Evolutionary conservation across 2,797 vertebrate genomes (phyloP).

Genomic region (Anabas testudineus): DNA sequence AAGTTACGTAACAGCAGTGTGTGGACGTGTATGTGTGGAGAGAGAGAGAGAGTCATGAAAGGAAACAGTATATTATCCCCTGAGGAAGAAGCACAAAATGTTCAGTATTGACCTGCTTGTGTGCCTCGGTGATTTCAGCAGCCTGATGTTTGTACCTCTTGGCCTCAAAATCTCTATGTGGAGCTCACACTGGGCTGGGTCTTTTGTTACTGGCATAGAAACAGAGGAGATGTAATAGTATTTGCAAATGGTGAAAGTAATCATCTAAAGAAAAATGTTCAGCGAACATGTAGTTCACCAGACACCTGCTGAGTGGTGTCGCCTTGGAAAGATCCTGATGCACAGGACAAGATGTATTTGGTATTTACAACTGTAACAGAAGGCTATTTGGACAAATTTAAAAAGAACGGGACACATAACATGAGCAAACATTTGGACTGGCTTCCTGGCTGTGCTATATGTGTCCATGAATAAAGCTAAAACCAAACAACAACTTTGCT

Average conservation of each 20-base stretch:
- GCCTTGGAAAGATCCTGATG: slow-evolving; percentile 8
- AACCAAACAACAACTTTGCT: not conserved
- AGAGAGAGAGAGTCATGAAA: slow-evolving; percentile 5
- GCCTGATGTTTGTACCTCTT: slow-evolving; percentile 59
- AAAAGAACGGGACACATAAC: not conserved
- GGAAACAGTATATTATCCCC: slow-evolving; percentile 39
- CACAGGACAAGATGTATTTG: not conserved
- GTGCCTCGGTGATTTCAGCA: slow-evolving; percentile 52
- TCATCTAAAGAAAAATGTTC: slow-evolving; percentile 30
- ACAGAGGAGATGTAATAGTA: slow-evolving; percentile 37
- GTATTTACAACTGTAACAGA: slow-evolving; percentile 2
- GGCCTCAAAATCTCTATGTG: slow-evolving; percentile 45
- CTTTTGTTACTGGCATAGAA: slow-evolving; percentile 41
- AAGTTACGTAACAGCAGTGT: slow-evolving; percentile 55
- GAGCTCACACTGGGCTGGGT: slow-evolving; percentile 38
- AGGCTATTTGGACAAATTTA: slow-evolving; percentile 2
- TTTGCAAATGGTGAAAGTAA: slow-evolving; percentile 41
- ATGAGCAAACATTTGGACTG: not conserved
- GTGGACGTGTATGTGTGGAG: slow-evolving; percentile 13
- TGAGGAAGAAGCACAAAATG: slow-evolving; percentile 64
- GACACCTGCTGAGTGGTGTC: slow-evolving; percentile 22
- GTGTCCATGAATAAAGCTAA: too few relatives aligned
- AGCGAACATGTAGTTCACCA: slow-evolving; percentile 2
- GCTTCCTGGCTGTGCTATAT: too few relatives aligned
- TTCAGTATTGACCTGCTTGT: slow-evolving; percentile 63